Conservation (phyloP, 1,140 invertebrate species). For the Trachymyrmex cornetzi region DNA sequence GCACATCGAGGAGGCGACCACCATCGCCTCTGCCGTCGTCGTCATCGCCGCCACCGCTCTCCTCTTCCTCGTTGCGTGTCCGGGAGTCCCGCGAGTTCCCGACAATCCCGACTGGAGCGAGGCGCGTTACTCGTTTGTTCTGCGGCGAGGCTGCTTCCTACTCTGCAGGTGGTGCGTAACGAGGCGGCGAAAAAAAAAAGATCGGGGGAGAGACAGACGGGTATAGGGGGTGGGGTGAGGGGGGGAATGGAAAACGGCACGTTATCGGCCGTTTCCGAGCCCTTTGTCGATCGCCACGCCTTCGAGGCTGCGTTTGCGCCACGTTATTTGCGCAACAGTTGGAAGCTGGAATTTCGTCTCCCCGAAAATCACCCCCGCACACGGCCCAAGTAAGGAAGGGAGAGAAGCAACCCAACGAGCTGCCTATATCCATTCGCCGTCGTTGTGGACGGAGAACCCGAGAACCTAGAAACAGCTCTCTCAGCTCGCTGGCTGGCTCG, state of each 20-base stretch:
- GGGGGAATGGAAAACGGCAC: conserved; percentile 69
- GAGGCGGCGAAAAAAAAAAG: conserved; percentile 68
- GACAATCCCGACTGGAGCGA: conserved; percentile 45
- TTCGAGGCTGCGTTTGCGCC: conserved; percentile 77
- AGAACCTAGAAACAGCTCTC: background rate
- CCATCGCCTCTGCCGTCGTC: background rate
- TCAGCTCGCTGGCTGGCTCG: conserved; percentile 14
- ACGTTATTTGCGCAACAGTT: conserved; percentile 79
- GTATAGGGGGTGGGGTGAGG: conserved; percentile 12
- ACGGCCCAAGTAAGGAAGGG: conserved; percentile 64
- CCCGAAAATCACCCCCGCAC: conserved; percentile 67
- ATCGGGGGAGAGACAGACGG: conserved; percentile 41
- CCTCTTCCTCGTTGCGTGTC: conserved; percentile 19
- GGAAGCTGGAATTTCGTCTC: conserved; percentile 76
- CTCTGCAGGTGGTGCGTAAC: conserved; percentile 58
- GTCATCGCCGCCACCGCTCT: too few relatives aligned
- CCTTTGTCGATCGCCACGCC: conserved; percentile 77
- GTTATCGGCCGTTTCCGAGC: conserved; percentile 76
- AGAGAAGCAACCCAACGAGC: background rate
- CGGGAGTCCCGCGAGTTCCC: conserved; percentile 52
- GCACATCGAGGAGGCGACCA: conserved; percentile 1
- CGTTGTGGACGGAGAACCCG: conserved; percentile 12
- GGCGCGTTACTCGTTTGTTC: conserved; percentile 57
- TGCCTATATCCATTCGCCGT: background rate
- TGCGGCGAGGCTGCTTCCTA: conserved; percentile 58